phyloP scores from a whole-genome alignment of 1,140 invertebrate species.

The Cheumatopsyche charites region DNA sequence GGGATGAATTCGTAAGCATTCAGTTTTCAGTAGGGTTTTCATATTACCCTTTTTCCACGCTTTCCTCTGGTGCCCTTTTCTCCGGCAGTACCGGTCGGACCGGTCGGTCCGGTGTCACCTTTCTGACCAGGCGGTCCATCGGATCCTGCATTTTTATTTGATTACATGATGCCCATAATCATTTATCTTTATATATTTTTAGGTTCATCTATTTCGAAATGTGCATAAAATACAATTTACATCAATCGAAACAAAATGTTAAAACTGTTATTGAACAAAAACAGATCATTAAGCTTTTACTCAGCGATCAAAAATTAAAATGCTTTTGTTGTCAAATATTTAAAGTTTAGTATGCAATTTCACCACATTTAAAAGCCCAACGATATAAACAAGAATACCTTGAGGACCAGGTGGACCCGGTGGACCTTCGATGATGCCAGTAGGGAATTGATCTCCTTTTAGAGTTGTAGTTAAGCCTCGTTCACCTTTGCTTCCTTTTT shows the following conservation, averaged over 20 bases:
- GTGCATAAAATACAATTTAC: constrained; percentile 25
- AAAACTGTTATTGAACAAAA: background rate
- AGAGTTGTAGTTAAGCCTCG: constrained; percentile 87
- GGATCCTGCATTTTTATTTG: constrained; percentile 51
- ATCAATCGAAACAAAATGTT: constrained; percentile 4
- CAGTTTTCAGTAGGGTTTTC: constrained; percentile 39
- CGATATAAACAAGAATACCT: constrained; percentile 64
- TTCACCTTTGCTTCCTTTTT: constrained; percentile 89
- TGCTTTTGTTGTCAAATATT: constrained; percentile 37
- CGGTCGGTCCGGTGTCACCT: constrained; percentile 74
- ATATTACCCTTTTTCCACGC: constrained; percentile 82
- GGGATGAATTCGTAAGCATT: constrained; percentile 38
- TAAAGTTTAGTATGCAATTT: background rate
- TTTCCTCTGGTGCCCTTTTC: constrained; percentile 82
- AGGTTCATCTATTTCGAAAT: background rate
- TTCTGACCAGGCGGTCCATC: constrained; percentile 78
- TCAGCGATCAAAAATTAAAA: background rate
- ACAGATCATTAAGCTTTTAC: no score
- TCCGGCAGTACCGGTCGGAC: constrained; percentile 74
- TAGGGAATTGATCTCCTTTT: constrained; percentile 87
- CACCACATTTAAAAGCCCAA: background rate
- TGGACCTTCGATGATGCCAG: constrained; percentile 91
- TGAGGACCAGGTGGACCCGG: constrained; percentile 89
- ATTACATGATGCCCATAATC: constrained; percentile 68
- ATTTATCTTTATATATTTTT: background rate